phyloP scores from a whole-genome alignment of 1,140 invertebrate genomes.

The Drosophila leontia region DNA sequence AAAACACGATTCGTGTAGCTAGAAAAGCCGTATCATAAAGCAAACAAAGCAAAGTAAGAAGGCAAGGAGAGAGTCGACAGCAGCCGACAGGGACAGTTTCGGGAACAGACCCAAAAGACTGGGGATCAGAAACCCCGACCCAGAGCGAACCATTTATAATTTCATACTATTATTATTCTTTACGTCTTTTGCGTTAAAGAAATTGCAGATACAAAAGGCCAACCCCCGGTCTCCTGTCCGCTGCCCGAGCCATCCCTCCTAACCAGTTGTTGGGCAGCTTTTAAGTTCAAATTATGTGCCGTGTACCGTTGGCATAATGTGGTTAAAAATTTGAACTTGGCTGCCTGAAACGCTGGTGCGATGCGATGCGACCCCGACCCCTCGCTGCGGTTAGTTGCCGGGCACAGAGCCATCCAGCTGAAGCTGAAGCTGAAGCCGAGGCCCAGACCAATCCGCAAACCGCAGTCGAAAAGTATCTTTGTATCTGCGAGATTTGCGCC shows the following conservation, averaged over 20 bases:
- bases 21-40: constrained; percentile 67
- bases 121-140: constrained; percentile 44
- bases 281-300: constrained; percentile 74
- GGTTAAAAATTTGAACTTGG: constrained; percentile 77
- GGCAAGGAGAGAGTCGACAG: constrained; percentile 1
- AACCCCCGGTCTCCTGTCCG: constrained; percentile 18
- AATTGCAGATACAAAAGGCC: constrained; percentile 65
- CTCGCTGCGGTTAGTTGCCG: constrained; percentile 62
- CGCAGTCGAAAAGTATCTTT: constrained; percentile 71
- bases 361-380: constrained; percentile 48
- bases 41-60: constrained; percentile 56
- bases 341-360: constrained; percentile 52
- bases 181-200: constrained; percentile 54
- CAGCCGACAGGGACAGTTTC: constrained; percentile 39
- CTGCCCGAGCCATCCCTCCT: constrained; percentile 4
- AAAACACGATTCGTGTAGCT: constrained; percentile 45
- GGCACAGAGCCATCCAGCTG: constrained; percentile 19
- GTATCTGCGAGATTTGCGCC: constrained; percentile 72
- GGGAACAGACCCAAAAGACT: constrained; percentile 29
- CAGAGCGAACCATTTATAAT: constrained; percentile 71
- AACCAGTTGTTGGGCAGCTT: constrained; percentile 45
- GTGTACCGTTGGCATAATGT: constrained; percentile 65
- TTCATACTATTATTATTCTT: constrained; percentile 78
- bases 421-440: background rate
- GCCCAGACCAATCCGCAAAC: constrained; percentile 53